Evolutionary conservation across 1,140 invertebrate species (phyloP).

Genomic region (Cotesia chilonis): DNA sequence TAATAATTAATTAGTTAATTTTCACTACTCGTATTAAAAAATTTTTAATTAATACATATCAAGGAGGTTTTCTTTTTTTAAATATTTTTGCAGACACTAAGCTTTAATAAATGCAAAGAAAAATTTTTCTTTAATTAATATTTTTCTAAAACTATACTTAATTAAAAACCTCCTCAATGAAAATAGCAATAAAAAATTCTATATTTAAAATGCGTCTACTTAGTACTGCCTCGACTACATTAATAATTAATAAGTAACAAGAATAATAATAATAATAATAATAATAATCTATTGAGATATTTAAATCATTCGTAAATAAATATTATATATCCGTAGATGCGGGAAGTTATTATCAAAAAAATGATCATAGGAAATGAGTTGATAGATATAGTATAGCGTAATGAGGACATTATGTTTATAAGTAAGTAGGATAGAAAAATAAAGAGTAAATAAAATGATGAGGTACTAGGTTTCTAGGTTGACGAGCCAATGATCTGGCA

Average conservation of each 20-base stretch:
- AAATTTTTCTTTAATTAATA: background rate
- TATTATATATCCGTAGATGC: background rate
- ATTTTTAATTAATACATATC: background rate
- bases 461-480: constrained; percentile 9
- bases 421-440: background rate
- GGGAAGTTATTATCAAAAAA: constrained; percentile 2
- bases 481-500: constrained; percentile 44
- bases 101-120: background rate
- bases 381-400: background rate
- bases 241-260: too few relatives aligned
- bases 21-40: constrained; percentile 19
- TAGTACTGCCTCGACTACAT: constrained; percentile 11
- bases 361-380: background rate
- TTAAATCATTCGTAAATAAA: constrained; percentile 5
- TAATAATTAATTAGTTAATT: background rate
- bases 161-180: background rate
- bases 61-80: too few relatives aligned
- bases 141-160: background rate
- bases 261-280: too few relatives aligned
- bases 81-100: too few relatives aligned
- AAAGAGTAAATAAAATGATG: background rate
- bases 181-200: too few relatives aligned
- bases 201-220: constrained; percentile 8
- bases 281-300: background rate
- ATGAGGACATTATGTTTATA: background rate